phyloP scores from a whole-genome alignment of 1,140 invertebrate species.

The Brachionus calyciflorus region DNA sequence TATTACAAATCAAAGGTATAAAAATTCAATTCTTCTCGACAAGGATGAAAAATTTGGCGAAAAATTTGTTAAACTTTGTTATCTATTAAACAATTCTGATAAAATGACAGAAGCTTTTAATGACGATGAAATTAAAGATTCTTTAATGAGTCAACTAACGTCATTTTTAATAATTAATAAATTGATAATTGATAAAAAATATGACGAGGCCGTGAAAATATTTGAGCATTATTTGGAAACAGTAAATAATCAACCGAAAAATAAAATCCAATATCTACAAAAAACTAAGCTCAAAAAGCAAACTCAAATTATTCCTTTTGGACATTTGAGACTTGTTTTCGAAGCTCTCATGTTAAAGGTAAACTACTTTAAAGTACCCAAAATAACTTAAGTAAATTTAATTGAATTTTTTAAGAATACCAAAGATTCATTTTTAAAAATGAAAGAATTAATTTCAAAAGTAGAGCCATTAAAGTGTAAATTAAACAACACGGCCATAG shows the following conservation, averaged over 20 bases:
- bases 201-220: neutral
- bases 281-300: slow-evolving; percentile 12
- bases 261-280: neutral
- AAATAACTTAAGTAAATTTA: neutral
- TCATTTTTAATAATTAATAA: slow-evolving; percentile 36
- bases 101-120: slow-evolving; percentile 15
- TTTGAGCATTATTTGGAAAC: slow-evolving; percentile 44
- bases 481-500: slow-evolving; percentile 7
- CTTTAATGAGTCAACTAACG: slow-evolving; percentile 11
- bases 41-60: slow-evolving; percentile 33
- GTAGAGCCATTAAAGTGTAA: slow-evolving; percentile 9
- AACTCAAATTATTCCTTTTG: slow-evolving; percentile 40
- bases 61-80: neutral
- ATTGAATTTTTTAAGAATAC: slow-evolving; percentile 22
- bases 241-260: neutral
- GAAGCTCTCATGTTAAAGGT: slow-evolving; percentile 1
- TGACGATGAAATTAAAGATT: neutral
- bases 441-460: slow-evolving; percentile 17
- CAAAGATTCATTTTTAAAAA: slow-evolving; percentile 23
- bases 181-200: slow-evolving; percentile 20
- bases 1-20: neutral
- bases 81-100: neutral
- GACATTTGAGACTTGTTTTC: slow-evolving; percentile 30
- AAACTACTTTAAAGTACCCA: neutral
- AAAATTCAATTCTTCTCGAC: neutral